phyloP scores from a whole-genome alignment of 2,888 invertebrate genomes.

The Xestia xanthographa region DNA sequence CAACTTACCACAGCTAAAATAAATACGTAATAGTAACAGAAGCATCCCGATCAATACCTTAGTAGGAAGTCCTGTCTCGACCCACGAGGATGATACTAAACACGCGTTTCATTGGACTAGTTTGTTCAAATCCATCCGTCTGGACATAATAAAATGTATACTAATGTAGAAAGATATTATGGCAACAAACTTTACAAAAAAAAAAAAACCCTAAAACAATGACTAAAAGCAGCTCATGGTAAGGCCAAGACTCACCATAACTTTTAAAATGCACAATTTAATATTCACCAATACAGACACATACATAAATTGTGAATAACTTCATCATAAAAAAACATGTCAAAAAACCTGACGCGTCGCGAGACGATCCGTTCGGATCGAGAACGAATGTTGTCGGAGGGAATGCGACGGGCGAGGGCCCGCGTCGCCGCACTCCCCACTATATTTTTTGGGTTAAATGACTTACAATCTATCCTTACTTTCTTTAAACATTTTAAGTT shows the following conservation, averaged over 20 bases:
- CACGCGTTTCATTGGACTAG: conserved; percentile 88
- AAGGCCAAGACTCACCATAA: conserved; percentile 86
- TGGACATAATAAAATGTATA: conserved; percentile 88
- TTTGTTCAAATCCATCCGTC: conserved; percentile 89
- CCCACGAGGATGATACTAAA: conserved; percentile 76
- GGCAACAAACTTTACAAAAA: conserved; percentile 90
- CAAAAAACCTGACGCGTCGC: conserved; percentile 86
- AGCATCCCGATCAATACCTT: conserved; percentile 75
- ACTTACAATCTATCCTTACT: conserved; percentile 90
- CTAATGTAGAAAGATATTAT: conserved; percentile 90
- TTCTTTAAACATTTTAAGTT: conserved; percentile 89
- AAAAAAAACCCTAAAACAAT: conserved; percentile 90
- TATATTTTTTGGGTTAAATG: conserved; percentile 89
- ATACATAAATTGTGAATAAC: conserved; percentile 90
- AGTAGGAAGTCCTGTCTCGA: conserved; percentile 75
- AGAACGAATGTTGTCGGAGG: conserved; percentile 72
- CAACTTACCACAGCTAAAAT: conserved; percentile 78
- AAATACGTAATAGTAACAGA: conserved; percentile 82
- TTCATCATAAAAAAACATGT: conserved; percentile 90
- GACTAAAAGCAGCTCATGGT: conserved; percentile 89
- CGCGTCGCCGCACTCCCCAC: conserved; percentile 68
- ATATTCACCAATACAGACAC: conserved; percentile 90
- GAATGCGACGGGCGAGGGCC: conserved; percentile 57
- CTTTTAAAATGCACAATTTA: conserved; percentile 90
- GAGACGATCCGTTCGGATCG: conserved; percentile 77